Evolutionary conservation across 2,113 vertebrate species (phyloP).

Genomic region (Colinus virginianus): DNA sequence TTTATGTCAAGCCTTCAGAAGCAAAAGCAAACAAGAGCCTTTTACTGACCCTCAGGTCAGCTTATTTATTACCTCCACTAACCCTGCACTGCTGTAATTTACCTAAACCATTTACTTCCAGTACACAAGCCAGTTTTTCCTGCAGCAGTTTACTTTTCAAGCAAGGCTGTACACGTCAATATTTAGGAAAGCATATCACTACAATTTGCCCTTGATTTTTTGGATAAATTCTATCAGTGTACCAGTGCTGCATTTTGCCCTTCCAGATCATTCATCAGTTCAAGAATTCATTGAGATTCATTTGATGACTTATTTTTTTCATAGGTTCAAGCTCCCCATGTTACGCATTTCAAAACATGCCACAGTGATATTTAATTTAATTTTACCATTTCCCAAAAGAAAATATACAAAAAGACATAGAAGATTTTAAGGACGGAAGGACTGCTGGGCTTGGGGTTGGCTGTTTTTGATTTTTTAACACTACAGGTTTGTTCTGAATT

Average conservation of each 20-base stretch:
- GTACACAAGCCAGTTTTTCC: background rate
- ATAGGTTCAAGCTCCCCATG: background rate
- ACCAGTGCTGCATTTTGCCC: background rate
- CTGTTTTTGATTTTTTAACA: background rate
- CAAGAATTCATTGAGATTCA: constrained; percentile 3
- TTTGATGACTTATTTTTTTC: background rate
- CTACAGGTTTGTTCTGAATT: background rate
- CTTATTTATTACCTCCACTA: background rate
- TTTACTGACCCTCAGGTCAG: background rate
- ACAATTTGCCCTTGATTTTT: constrained; percentile 19
- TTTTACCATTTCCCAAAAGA: background rate
- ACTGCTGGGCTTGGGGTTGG: too few species aligned
- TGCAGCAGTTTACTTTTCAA: constrained; percentile 35
- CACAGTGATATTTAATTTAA: background rate
- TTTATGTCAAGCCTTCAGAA: background rate
- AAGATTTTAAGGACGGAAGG: accelerated
- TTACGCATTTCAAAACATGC: constrained; percentile 1
- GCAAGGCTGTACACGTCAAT: background rate
- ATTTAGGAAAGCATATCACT: background rate
- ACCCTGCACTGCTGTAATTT: background rate
- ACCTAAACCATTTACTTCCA: constrained; percentile 40
- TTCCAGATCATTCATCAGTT: background rate
- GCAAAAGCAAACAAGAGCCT: background rate
- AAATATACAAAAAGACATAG: background rate
- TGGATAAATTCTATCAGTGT: constrained; percentile 2